phyloP scores from a whole-genome alignment of 2,888 invertebrate species.

The Dione juno region DNA sequence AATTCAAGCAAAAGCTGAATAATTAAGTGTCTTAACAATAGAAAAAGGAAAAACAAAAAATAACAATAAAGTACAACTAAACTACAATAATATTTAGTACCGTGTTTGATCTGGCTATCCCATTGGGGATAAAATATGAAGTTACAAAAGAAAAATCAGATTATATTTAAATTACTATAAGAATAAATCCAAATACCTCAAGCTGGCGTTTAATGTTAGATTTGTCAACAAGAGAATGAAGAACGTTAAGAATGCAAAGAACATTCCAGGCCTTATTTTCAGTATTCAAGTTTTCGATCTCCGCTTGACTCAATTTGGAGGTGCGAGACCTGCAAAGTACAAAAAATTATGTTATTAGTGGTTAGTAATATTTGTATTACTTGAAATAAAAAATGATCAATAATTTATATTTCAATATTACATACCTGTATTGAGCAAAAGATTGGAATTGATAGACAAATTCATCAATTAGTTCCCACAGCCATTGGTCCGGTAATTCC shows the following conservation, averaged over 20 bases:
- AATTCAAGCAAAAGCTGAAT: background rate
- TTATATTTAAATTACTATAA: background rate
- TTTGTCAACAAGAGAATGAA: conserved; percentile 98
- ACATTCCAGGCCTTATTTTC: conserved; percentile 99
- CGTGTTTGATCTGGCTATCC: no score
- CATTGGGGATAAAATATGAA: no score
- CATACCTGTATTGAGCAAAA: conserved; percentile 90
- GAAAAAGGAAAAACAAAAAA: no score
- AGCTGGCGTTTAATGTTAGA: conserved; percentile 99
- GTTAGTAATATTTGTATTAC: no score
- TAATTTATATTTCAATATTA: background rate
- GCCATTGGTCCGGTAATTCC: conserved; percentile 98
- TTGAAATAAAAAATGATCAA: background rate
- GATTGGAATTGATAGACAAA: conserved; percentile 99
- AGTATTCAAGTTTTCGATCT: conserved; percentile 89
- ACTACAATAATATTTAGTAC: no score
- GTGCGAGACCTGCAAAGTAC: conserved; percentile 78
- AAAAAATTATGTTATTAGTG: background rate
- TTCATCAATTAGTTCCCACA: conserved; percentile 99
- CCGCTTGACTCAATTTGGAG: conserved; percentile 90
- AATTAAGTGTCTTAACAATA: no score
- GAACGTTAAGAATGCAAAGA: conserved; percentile 97
- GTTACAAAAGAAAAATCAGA: background rate
- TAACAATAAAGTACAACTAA: no score
- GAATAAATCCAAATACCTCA: conserved; percentile 85